A percentile compares a stretch with the other conserved stretches of the same genome.
phyloP scores from a whole-genome alignment of 1,140 invertebrate genomes.

The Hycleus phaleratus region DNA sequence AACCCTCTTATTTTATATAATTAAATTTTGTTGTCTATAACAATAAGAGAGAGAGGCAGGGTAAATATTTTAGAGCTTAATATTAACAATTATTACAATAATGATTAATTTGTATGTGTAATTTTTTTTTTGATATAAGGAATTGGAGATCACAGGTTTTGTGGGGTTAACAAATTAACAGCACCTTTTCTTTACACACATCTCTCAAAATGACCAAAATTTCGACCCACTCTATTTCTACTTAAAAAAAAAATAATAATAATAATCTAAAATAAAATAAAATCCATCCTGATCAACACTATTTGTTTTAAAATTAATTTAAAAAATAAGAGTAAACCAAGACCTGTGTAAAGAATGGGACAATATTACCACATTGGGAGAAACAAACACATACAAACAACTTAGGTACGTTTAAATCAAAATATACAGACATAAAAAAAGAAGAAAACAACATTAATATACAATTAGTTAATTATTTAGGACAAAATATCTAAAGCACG shows the following conservation, averaged over 20 bases:
- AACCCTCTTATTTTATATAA: neutral
- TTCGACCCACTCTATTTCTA: too few relatives aligned
- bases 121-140: slow-evolving; percentile 34
- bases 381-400: slow-evolving; percentile 31
- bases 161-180: slow-evolving; percentile 29
- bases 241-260: too few relatives aligned
- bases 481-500: slow-evolving; percentile 36
- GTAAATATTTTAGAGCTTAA: neutral
- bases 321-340: neutral
- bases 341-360: slow-evolving; percentile 16
- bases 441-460: slow-evolving; percentile 33
- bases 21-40: neutral
- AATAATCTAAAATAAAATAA: too few relatives aligned
- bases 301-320: too few relatives aligned
- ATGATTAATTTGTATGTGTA: slow-evolving; percentile 31
- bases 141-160: slow-evolving; percentile 42
- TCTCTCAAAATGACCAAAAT: neutral
- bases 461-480: slow-evolving; percentile 31
- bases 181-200: slow-evolving; percentile 15
- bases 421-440: too few relatives aligned
- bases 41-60: slow-evolving; percentile 8
- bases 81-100: slow-evolving; percentile 9
- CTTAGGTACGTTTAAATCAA: slow-evolving; percentile 34
- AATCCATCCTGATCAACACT: too few relatives aligned
- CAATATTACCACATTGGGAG: slow-evolving; percentile 19